phyloP scores from a whole-genome alignment of 2,888 invertebrate genomes.

The Orthosia cruda region DNA sequence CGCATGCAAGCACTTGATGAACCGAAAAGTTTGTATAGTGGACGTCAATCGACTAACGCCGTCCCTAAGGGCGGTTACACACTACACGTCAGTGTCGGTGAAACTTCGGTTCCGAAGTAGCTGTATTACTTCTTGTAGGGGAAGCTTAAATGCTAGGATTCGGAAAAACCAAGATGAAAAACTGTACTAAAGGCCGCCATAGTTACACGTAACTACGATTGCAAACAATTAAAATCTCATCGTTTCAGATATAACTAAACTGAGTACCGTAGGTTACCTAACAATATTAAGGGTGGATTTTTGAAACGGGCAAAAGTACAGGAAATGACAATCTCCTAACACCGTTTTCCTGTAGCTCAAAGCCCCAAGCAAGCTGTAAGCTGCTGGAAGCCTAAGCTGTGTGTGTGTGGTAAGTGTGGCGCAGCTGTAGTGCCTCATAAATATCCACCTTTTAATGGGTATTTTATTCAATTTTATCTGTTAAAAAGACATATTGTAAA shows the following conservation, averaged over 20 bases:
- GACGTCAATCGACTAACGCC: too few species aligned
- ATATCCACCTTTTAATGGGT: not conserved
- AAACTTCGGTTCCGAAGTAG: too few species aligned
- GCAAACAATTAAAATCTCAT: not conserved
- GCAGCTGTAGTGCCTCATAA: not conserved
- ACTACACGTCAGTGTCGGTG: too few species aligned
- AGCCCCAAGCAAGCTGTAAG: too few species aligned
- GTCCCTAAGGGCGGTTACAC: too few species aligned
- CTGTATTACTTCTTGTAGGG: too few species aligned
- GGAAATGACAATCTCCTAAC: not conserved
- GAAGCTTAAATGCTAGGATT: too few species aligned
- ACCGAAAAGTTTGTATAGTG: too few species aligned
- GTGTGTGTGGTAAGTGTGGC: too few species aligned
- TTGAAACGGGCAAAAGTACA: not conserved
- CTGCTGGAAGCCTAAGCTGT: too few species aligned
- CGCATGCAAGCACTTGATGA: too few species aligned
- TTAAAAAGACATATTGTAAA: not conserved
- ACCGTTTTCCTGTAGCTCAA: not conserved
- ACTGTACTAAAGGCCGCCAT: not conserved
- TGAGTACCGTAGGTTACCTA: not conserved
- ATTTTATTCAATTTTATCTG: not conserved
- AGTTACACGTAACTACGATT: not conserved
- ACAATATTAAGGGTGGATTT: not conserved
- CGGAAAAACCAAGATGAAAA: not conserved
- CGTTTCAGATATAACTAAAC: not conserved